These are phyloP conservation scores for Papilio polytes DNA, from an alignment of 1,140 invertebrate species.

Conservation along the genomic window DNA sequence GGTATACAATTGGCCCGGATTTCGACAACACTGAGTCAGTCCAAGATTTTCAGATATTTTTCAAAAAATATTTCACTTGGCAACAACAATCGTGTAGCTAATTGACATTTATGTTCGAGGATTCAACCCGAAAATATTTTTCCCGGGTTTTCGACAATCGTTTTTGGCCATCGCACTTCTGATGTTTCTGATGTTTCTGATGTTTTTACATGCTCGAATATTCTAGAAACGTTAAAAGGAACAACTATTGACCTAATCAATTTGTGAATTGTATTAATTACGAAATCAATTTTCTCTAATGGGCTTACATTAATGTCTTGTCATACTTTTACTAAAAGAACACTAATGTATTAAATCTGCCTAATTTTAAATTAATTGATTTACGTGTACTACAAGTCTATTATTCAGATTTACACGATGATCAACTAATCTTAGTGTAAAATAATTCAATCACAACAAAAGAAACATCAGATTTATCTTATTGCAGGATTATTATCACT, in stretches of 20 bases:
- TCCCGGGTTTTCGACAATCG: background rate
- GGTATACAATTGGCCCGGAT: conserved; percentile 53
- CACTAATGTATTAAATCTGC: no score
- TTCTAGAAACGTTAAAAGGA: background rate
- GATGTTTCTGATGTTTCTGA: background rate
- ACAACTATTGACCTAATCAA: background rate
- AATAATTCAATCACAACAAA: background rate
- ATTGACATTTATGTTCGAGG: conserved; percentile 60
- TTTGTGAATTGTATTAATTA: background rate
- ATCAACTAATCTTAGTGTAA: background rate
- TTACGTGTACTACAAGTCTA: no score
- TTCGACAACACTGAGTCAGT: conserved; percentile 59
- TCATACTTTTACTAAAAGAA: background rate
- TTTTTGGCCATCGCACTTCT: background rate
- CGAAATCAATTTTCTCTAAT: conserved; percentile 1
- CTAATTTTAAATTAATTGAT: no score
- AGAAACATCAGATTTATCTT: no score
- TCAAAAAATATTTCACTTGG: conserved; percentile 62
- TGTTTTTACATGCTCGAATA: background rate
- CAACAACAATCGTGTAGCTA: conserved; percentile 55
- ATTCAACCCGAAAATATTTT: conserved; percentile 32
- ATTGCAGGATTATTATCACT: no score
- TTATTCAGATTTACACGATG: no score
- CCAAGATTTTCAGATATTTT: conserved; percentile 53
- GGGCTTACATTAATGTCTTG: background rate